Conservation (phyloP, 2,888 invertebrate genomes). For the Tubulanus polymorphus region DNA sequence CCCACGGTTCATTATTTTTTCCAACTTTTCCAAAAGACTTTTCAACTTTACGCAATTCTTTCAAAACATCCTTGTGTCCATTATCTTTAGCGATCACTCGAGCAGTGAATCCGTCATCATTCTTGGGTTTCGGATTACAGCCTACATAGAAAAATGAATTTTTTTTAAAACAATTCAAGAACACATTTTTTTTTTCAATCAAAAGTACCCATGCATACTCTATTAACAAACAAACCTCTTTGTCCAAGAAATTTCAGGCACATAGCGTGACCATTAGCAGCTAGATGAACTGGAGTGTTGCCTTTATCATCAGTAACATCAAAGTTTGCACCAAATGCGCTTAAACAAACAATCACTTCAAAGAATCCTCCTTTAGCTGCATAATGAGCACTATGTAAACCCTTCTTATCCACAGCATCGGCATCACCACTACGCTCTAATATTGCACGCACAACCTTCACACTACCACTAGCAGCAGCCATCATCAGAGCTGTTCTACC, state of each 20-base stretch:
- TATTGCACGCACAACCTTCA: constrained; percentile 44
- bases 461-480: constrained; percentile 47
- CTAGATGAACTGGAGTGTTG: constrained; percentile 50
- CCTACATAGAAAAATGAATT: constrained; percentile 29
- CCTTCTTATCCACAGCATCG: constrained; percentile 35
- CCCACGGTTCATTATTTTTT: constrained; percentile 50
- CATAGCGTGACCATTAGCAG: constrained; percentile 46
- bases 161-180: background rate
- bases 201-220: background rate
- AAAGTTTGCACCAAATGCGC: constrained; percentile 50
- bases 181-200: background rate
- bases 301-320: constrained; percentile 45
- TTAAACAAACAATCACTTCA: constrained; percentile 38
- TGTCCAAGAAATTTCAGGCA: constrained; percentile 50
- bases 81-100: constrained; percentile 48
- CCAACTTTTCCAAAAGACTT: constrained; percentile 48
- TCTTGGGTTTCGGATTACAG: constrained; percentile 54
- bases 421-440: constrained; percentile 41
- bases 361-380: constrained; percentile 48
- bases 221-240: constrained; percentile 37
- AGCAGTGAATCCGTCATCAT: constrained; percentile 47
- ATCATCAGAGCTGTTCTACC: constrained; percentile 51
- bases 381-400: constrained; percentile 47
- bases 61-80: constrained; percentile 48
- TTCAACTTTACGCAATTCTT: constrained; percentile 52